A percentile compares a stretch with the other conserved stretches of the same genome.
phyloP scores from a whole-genome alignment of 2,113 vertebrate genomes.

The Protobothrops flavoviridis region DNA sequence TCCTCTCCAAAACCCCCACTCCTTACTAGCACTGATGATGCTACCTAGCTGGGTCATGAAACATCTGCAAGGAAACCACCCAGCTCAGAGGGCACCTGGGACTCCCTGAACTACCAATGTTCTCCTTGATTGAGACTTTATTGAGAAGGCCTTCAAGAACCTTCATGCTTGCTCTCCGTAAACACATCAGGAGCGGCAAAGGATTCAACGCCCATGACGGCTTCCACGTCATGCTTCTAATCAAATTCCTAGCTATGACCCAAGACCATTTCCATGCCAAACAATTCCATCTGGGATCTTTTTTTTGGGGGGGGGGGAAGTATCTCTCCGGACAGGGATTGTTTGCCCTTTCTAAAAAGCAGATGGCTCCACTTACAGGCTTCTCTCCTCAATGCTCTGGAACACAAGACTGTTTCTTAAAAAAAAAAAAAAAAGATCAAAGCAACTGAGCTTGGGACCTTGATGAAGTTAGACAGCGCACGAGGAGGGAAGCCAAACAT shows the following conservation, averaged over 20 bases:
- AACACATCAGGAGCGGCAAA: neutral
- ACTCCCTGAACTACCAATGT: no score
- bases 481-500: neutral
- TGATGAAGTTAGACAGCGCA: neutral
- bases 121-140: no score
- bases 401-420: neutral
- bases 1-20: no score
- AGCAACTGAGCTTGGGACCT: neutral
- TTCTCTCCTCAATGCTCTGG: neutral
- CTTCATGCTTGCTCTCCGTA: neutral
- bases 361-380: neutral
- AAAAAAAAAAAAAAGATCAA: neutral
- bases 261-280: neutral
- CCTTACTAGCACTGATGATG: no score
- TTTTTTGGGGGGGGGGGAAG: neutral
- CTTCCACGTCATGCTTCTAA: neutral
- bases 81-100: no score
- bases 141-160: neutral
- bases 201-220: neutral
- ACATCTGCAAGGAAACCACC: no score
- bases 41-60: no score
- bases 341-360: neutral
- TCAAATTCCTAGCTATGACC: neutral
- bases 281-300: neutral
- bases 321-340: neutral